These are phyloP conservation scores for Pseudonaja textilis DNA, from an alignment of 2,113 vertebrate species.

Conservation along the genomic window DNA sequence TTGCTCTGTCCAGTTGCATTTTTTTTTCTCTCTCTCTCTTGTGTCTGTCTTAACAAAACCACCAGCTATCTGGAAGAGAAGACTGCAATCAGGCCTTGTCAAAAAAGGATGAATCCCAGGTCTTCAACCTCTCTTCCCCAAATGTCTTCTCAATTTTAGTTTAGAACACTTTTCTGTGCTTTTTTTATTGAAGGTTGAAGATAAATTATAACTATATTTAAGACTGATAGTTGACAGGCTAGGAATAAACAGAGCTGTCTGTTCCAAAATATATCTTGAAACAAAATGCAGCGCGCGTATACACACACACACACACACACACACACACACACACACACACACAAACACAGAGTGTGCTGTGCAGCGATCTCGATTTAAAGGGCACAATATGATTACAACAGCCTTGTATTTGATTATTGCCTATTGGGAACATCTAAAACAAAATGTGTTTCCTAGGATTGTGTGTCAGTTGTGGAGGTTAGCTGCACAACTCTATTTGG, in stretches of 20 bases:
- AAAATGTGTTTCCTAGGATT: background rate
- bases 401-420: background rate
- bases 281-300: background rate
- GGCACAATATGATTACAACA: background rate
- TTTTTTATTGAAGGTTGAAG: background rate
- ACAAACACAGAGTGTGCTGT: background rate
- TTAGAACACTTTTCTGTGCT: background rate
- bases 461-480: background rate
- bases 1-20: slow-evolving; percentile 21
- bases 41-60: slow-evolving; percentile 31
- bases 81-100: background rate
- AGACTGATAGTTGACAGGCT: background rate
- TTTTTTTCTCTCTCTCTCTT: slow-evolving; percentile 20
- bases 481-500: background rate
- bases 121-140: background rate
- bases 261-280: background rate
- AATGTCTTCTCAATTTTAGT: background rate
- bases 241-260: background rate
- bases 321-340: background rate
- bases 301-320: background rate
- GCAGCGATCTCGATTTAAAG: background rate
- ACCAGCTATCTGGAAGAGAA: slow-evolving; percentile 27
- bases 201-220: background rate
- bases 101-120: background rate
- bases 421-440: background rate